Percentiles rank a stretch among this genome's conserved stretches.
phyloP scores from a whole-genome alignment of 2,888 invertebrate species.

The Calephelis perditalis region DNA sequence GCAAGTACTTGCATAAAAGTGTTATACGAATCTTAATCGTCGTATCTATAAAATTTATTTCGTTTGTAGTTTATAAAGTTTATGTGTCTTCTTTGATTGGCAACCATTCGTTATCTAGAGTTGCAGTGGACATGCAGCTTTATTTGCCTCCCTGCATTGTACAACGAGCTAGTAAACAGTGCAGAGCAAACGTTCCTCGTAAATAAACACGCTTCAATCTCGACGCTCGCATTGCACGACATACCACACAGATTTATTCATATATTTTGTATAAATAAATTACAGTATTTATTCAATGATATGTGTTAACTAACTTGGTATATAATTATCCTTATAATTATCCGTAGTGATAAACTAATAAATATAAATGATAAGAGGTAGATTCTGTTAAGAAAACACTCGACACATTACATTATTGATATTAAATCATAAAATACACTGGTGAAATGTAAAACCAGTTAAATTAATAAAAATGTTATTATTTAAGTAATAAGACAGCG shows the following conservation, averaged over 20 bases:
- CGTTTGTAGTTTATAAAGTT: no score
- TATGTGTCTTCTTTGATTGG: slow-evolving; percentile 9
- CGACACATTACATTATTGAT: no score
- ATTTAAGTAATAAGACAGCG: no score
- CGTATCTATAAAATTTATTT: no score
- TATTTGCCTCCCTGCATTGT: slow-evolving; percentile 31
- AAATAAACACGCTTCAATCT: slow-evolving; percentile 53
- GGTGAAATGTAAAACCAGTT: no score
- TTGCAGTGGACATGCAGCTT: slow-evolving; percentile 33
- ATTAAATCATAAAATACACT: no score
- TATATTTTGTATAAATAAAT: slow-evolving; percentile 9
- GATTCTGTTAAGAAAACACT: no score
- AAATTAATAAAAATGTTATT: no score
- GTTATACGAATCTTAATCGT: no score
- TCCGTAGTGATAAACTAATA: no score
- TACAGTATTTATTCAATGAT: not conserved
- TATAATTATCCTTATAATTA: no score
- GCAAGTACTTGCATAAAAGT: slow-evolving; percentile 40
- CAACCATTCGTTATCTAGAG: slow-evolving; percentile 25
- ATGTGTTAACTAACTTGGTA: not conserved
- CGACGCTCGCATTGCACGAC: slow-evolving; percentile 23
- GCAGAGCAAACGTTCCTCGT: slow-evolving; percentile 50
- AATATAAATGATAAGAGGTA: no score
- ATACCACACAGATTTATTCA: slow-evolving; percentile 8
- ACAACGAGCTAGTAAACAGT: slow-evolving; percentile 54